Evolutionary conservation across 1,140 invertebrate species (phyloP), one percentile per base, ranked within the genome.

Genomic region (Lysiphlebus fabarum): DNA sequence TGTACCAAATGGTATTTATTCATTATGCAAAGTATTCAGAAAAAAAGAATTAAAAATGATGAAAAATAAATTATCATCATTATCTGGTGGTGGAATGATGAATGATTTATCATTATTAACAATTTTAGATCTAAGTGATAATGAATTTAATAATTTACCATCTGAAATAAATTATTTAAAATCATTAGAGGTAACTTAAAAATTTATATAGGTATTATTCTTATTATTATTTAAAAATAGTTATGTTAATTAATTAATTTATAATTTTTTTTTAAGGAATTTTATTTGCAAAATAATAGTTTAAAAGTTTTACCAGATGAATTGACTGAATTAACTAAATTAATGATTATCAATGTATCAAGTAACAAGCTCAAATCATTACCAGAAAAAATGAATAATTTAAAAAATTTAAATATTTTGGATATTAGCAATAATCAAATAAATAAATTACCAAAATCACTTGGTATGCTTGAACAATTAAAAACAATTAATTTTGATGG

Each of bases 21-120:
- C 87, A 4, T 76, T 90, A 41, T 91, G 90, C 73, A 87, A 86
- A 74, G 87, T 92, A 44, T 87, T 90, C 65, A 83, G 87, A 56
- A 92, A 92, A 78, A 84, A 87, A 65, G 75, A 78, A 45, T 74
- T 90, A 50, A 79, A 84, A 68, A 76, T 91, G 60, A 77, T 88
- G 61, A 78, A 82, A 58, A 92, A 92, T 76, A 80, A 81, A 54
- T 74, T 92, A 58, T 79, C 81, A 56, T 84, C 85, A 47, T 72
- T 92, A n/a, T 82, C 82, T 62, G 84, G 84, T 65, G 88, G 88
- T 65, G 89, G 89, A 55, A 81, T 82, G 65, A 76, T 91, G 65
- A 80, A 80, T 61, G 88, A 91, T 77, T 80, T 92, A 57, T 81
- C 78, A 62, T 72, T 85, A 11, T 74, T 92, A 53, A 83, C 85